Evolutionary conservation across 2,888 invertebrate genomes (phyloP).

Genomic region (Agonopterix subpropinquella): DNA sequence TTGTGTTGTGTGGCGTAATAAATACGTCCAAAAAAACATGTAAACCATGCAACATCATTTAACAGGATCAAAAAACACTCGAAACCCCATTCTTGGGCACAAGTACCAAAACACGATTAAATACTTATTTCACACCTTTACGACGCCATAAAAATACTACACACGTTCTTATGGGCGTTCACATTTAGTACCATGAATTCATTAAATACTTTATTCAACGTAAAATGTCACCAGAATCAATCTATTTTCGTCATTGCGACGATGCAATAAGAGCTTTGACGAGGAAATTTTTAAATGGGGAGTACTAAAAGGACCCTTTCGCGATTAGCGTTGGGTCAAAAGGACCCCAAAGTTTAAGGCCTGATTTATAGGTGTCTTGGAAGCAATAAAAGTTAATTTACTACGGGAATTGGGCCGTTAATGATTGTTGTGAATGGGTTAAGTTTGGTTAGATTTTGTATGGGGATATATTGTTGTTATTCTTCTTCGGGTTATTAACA

Average conservation of each 20-base stretch:
- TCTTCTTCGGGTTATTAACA: no score
- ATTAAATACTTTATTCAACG: conserved; percentile 13
- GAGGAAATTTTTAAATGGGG: no score
- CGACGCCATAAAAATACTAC: conserved; percentile 25
- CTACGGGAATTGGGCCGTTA: conserved; percentile 23
- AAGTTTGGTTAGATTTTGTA: neutral
- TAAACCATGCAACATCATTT: no score
- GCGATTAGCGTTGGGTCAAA: conserved; percentile 17
- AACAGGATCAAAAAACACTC: conserved; percentile 1
- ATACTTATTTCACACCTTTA: conserved; percentile 40
- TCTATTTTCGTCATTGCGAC: no score
- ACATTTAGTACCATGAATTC: conserved; percentile 21
- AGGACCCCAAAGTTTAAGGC: conserved; percentile 12
- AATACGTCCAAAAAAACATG: no score
- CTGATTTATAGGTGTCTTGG: conserved; percentile 24
- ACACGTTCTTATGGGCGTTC: conserved; percentile 19
- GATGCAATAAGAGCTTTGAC: no score
- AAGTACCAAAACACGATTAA: conserved; percentile 20
- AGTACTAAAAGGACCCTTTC: conserved; percentile 2
- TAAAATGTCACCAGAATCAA: no score
- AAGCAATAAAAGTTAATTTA: conserved; percentile 31
- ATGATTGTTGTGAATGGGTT: conserved; percentile 12
- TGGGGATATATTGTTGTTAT: no score
- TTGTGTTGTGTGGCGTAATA: no score
- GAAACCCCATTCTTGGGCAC: conserved; percentile 11